A percentile compares a stretch with the other conserved stretches of the same genome.
These are phyloP conservation scores for Struthio camelus DNA, from an alignment of 2,113 vertebrate genomes.

Conservation along the genomic window DNA sequence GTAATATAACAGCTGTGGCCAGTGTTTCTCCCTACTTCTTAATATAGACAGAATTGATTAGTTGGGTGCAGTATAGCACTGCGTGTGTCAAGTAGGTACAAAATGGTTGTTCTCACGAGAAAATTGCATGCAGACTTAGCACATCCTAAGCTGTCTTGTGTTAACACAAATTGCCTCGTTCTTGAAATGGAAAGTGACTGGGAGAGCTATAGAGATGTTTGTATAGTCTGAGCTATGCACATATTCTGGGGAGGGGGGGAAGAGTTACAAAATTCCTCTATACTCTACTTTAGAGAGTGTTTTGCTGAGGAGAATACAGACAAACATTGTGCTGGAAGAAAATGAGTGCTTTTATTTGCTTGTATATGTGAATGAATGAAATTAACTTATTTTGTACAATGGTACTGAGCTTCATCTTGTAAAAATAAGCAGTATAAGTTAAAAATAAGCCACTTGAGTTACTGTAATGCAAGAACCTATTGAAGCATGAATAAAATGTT, in stretches of 20 bases:
- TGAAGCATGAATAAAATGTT: slow-evolving; percentile 24
- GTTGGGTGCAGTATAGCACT: slow-evolving; percentile 36
- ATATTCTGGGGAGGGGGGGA: slow-evolving; percentile 38
- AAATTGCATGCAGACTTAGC: slow-evolving; percentile 67
- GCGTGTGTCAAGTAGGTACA: slow-evolving; percentile 66
- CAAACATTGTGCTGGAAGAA: background rate
- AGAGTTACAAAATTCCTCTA: slow-evolving; percentile 34
- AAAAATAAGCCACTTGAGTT: slow-evolving; percentile 32
- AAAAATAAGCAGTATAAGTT: background rate
- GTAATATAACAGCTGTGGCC: slow-evolving; percentile 56
- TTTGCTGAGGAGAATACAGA: background rate
- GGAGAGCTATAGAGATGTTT: slow-evolving; percentile 63
- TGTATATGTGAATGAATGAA: background rate
- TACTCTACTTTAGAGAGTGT: background rate
- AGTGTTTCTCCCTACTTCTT: slow-evolving; percentile 56
- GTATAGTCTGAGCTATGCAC: slow-evolving; percentile 49
- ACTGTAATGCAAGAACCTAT: slow-evolving; percentile 23
- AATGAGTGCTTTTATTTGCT: slow-evolving; percentile 7
- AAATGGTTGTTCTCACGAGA: slow-evolving; percentile 70
- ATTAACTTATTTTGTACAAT: background rate
- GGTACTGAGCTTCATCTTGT: background rate
- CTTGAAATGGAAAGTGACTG: slow-evolving; percentile 71
- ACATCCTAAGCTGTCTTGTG: slow-evolving; percentile 70
- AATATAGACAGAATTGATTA: slow-evolving; percentile 67
- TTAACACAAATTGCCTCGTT: slow-evolving; percentile 64